Conservation (phyloP, 2,888 invertebrate species). For the Tetragonula carbonaria region DNA sequence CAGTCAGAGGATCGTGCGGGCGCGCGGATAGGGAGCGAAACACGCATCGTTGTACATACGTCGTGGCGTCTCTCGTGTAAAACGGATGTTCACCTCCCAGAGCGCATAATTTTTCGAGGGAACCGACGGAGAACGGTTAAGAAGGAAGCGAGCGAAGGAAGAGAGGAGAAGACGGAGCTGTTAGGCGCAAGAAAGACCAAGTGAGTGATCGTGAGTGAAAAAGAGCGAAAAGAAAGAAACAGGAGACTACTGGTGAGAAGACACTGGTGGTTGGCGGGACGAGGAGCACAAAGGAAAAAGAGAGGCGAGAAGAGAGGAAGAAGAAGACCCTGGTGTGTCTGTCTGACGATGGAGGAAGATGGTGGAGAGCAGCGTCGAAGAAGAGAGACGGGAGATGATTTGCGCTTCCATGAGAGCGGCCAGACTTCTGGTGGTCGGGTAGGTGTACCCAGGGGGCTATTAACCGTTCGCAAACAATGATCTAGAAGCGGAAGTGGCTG, state of each 20-base stretch:
- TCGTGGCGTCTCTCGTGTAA: conserved; percentile 66
- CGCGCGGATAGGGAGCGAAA: background rate
- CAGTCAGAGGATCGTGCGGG: conserved; percentile 16
- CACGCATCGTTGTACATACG: conserved; percentile 16
- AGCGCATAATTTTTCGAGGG: conserved; percentile 78
- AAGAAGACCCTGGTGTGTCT: conserved; percentile 11
- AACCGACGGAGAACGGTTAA: conserved; percentile 64
- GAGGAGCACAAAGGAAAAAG: conserved; percentile 15
- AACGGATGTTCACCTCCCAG: conserved; percentile 78
- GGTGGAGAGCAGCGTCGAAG: conserved; percentile 50
- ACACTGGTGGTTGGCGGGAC: too few relatives aligned
- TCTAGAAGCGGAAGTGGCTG: conserved; percentile 81
- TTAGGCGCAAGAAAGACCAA: too few relatives aligned
- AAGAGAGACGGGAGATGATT: conserved; percentile 62
- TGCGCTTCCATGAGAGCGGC: conserved; percentile 70
- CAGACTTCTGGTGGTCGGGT: conserved; percentile 71
- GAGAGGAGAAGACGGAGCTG: conserved; percentile 44
- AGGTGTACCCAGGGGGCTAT: conserved; percentile 81
- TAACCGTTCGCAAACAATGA: conserved; percentile 83
- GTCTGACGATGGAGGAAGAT: conserved; percentile 22
- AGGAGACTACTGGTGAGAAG: background rate
- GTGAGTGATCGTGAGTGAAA: too few relatives aligned
- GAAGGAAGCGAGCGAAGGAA: conserved; percentile 58
- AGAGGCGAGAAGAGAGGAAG: conserved; percentile 46
- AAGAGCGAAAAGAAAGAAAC: too few relatives aligned